These are phyloP conservation scores for Fissipunctia ypsillon DNA, from an alignment of 2,888 invertebrate genomes.

Conservation along the genomic window DNA sequence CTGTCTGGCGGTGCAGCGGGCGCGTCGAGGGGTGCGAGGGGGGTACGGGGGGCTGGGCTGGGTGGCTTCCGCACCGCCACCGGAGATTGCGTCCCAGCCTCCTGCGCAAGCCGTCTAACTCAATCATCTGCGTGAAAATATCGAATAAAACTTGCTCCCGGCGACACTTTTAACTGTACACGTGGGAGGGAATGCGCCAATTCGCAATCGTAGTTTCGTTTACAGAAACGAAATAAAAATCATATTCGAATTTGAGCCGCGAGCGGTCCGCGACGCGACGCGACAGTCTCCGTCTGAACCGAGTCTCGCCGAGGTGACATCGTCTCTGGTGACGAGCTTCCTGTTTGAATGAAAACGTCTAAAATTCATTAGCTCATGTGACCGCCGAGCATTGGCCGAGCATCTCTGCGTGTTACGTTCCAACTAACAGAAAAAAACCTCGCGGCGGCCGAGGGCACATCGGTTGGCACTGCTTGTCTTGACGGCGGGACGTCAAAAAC, in stretches of 20 bases:
- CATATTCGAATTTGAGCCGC: slow-evolving; percentile 70
- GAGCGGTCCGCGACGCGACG: slow-evolving; percentile 50
- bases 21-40: slow-evolving; percentile 39
- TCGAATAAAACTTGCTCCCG: slow-evolving; percentile 83
- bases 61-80: slow-evolving; percentile 79
- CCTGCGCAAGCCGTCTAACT: slow-evolving; percentile 87
- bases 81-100: slow-evolving; percentile 89
- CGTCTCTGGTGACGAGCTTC: slow-evolving; percentile 76
- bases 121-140: slow-evolving; percentile 88
- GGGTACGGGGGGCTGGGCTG: slow-evolving; percentile 41
- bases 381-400: slow-evolving; percentile 69
- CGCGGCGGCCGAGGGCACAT: slow-evolving; percentile 72
- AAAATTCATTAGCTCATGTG: slow-evolving; percentile 81
- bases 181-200: slow-evolving; percentile 73
- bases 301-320: slow-evolving; percentile 69
- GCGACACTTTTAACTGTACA: slow-evolving; percentile 80
- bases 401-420: slow-evolving; percentile 74
- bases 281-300: slow-evolving; percentile 61
- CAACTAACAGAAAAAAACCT: slow-evolving; percentile 79
- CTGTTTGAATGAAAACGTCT: slow-evolving; percentile 77
- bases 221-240: slow-evolving; percentile 76
- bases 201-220: slow-evolving; percentile 71
- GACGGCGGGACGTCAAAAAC: slow-evolving; percentile 85
- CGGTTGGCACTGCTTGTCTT: slow-evolving; percentile 84
- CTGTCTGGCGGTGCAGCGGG: slow-evolving; percentile 72